Percentiles rank a stretch among this genome's conserved stretches.
phyloP scores from a whole-genome alignment of 2,113 vertebrate species.

The Chionomys nivalis region DNA sequence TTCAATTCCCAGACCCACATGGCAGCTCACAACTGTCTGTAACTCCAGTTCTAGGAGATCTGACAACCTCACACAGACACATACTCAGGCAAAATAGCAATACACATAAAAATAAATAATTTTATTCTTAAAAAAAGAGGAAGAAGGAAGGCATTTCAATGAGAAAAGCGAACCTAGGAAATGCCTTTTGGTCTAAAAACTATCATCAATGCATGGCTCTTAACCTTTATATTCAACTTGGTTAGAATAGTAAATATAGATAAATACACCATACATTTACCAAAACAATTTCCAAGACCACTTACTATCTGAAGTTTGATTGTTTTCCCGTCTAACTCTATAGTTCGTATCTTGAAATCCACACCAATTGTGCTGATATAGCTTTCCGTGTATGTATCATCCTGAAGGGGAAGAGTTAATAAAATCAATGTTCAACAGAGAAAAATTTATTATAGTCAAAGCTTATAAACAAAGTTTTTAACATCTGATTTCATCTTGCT shows the following conservation, averaged over 20 bases:
- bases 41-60: background rate
- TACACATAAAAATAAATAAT: background rate
- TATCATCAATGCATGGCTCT: conserved; percentile 6
- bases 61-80: background rate
- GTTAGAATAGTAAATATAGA: background rate
- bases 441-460: conserved; percentile 36
- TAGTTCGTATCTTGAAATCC: conserved; percentile 99
- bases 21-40: background rate
- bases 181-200: conserved; percentile 34
- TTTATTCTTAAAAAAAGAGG: no score
- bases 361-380: conserved; percentile 99
- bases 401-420: conserved; percentile 85
- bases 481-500: background rate
- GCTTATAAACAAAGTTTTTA: background rate
- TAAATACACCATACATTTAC: conserved; percentile 51
- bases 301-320: conserved; percentile 99
- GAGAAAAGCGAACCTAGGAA: conserved; percentile 14
- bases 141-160: background rate
- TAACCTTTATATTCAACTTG: conserved; percentile 17
- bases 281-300: conserved; percentile 71
- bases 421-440: conserved; percentile 10
- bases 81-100: background rate
- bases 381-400: conserved; percentile 99
- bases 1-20: background rate
- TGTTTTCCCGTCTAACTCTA: conserved; percentile 98